Base-by-base conservation (phyloP, 2,888 invertebrate genomes). In the Agonopterix alstromeriana region DNA sequence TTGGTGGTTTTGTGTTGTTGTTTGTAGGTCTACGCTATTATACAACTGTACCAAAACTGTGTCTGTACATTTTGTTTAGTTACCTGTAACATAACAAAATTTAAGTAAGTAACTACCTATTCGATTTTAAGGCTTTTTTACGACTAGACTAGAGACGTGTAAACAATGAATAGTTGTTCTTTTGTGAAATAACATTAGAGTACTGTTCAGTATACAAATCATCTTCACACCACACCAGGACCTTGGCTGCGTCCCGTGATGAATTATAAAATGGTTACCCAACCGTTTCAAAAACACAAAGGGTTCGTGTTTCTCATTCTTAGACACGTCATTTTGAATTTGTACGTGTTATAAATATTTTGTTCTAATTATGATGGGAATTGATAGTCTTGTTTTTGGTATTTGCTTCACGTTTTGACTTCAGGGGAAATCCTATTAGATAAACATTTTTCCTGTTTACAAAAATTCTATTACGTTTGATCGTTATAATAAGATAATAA, bases 221-320 rank as follows among this genome's bases (percentile, higher is more conserved):
- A 50, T 56, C 51, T 54, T 56, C 56, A 54, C 55, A 48, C 49
- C 56, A 54, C 55, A 48, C 49, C 43, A 38, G 52, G 57, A 56
- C 66, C 65, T 67, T 65, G 61, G 43, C 11, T 43, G 44, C 48
- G 55, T 55, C 53, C 51, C 49, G 46, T 48, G 51, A 56, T 63
- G 63, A 66, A 66, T 66, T 63, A 60, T 62, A 61, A 58, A 64
- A 55, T 52, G 48, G 53, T 53, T 57, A 59, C 49, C 53, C 55
- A 49, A 54, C 53, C 53, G 45, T 48, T 56, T 56, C 51, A 45
- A 55, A 54, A 50, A 56, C 43, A 53, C 47, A 49, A 48, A 46
- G 35, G 49, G 36, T 52, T 43, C 41, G 27, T 27, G 27, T 27
- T 27, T 27, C 27, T 46, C 44, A 38, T 50, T 48, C 44, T 43